These are phyloP conservation scores for Mesoclemmys tuberculata DNA, from an alignment of 2,113 vertebrate species.

Conservation along the genomic window DNA sequence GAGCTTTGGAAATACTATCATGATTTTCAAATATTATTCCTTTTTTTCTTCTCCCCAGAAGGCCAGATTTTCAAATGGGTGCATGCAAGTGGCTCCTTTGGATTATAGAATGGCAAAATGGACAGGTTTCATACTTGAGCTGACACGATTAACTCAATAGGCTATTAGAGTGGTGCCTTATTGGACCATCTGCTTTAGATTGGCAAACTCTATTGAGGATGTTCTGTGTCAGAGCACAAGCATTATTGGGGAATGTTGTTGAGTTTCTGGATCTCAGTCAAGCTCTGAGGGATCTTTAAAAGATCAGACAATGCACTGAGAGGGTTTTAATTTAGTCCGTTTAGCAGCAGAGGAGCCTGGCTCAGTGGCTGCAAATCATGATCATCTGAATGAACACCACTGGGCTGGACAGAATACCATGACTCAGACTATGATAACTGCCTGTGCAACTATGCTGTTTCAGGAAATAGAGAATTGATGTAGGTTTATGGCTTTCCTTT, in stretches of 20 bases:
- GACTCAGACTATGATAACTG: slow-evolving; percentile 49
- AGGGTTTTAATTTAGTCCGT: slow-evolving; percentile 62
- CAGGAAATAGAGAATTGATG: slow-evolving; percentile 49
- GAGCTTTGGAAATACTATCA: background rate
- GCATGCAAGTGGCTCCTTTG: background rate
- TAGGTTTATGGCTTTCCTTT: slow-evolving; percentile 50
- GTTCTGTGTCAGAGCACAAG: background rate
- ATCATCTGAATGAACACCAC: slow-evolving; percentile 52
- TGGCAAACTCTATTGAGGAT: background rate
- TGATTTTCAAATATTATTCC: background rate
- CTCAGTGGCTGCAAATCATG: slow-evolving; percentile 45
- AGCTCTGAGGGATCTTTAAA: slow-evolving; percentile 33
- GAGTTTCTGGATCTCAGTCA: slow-evolving; percentile 41
- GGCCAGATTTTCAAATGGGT: background rate
- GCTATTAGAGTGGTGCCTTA: background rate
- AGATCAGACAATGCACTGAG: slow-evolving; percentile 39
- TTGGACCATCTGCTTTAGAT: background rate
- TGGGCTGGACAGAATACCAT: slow-evolving; percentile 63
- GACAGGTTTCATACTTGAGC: slow-evolving; percentile 13
- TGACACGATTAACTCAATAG: background rate
- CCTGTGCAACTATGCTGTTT: slow-evolving; percentile 25
- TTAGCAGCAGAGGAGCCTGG: slow-evolving; percentile 41
- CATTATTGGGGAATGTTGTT: slow-evolving; percentile 1
- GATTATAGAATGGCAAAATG: slow-evolving; percentile 5
- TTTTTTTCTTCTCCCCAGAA: background rate